Evolutionary conservation across 1,140 invertebrate species (phyloP), one percentile per base, ranked within the genome.

Genomic region (Caenorhabditis briggsae): DNA sequence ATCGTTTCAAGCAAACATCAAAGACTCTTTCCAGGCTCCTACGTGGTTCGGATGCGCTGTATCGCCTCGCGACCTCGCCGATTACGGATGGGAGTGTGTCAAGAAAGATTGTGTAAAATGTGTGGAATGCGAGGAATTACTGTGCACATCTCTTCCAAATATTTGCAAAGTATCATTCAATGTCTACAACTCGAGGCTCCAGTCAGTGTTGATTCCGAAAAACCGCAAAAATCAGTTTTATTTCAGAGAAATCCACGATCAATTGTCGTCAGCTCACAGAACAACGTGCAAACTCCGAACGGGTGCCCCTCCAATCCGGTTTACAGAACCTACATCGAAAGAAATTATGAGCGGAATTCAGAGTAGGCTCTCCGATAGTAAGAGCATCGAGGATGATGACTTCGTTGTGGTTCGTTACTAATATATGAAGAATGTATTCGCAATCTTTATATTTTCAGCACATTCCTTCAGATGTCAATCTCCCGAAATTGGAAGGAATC

Each of bases 101-200:
- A 78, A 78, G 70, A 78, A 78, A 14, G 70, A 78, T 20, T 78
- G 43, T 50, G 70, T 78, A 16, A 16, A 78, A 50, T 78, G 70
- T 53, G 20, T 78, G 0, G 70, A 78, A 78, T 78, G 70, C 23
- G 70, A 78, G n/a, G 46, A 78, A 11, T 78, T 23, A 11, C 46
- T 78, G 25, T 20, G 18, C 46, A 78, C 70, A 50, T 8, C 33
- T 20, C 70, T 78, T 23, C 70, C 70, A 11, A 78, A 78, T 50
- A 78, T 78, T 25, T 78, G 70, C 33, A 78, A 78, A 78, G 70
- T 78, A 48, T 78, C 70, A 23, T 78, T 78, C 70, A 78, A 78
- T n/a, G 70, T 78, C 20, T 78, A 78, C 70, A 78, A 78, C 20
- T 78, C 70, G 50, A 23, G 46, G 11, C 70, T 78, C 12, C 70